These are phyloP conservation scores for Triops cancriformis DNA, from an alignment of 1,140 invertebrate species.

Conservation along the genomic window DNA sequence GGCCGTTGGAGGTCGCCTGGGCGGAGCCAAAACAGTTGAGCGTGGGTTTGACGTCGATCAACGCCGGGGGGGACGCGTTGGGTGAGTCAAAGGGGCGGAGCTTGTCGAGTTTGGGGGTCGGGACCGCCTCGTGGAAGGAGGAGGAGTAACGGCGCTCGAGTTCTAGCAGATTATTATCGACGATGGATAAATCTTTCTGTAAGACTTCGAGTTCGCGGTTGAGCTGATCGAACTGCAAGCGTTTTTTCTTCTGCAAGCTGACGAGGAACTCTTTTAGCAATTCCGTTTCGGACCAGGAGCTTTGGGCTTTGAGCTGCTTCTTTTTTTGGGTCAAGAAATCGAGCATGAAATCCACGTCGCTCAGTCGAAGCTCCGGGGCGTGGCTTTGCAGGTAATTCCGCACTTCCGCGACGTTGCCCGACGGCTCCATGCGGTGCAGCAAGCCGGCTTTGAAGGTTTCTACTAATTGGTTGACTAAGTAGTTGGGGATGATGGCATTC, in stretches of 20 bases:
- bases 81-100: neutral
- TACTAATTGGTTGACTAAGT: constrained; percentile 73
- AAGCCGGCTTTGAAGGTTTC: constrained; percentile 54
- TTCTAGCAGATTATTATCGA: constrained; percentile 42
- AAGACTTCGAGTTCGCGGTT: constrained; percentile 66
- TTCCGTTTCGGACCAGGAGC: constrained; percentile 63
- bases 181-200: constrained; percentile 69
- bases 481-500: constrained; percentile 75
- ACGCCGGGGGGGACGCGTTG: too few species aligned
- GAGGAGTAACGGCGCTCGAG: neutral
- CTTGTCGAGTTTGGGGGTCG: neutral
- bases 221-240: constrained; percentile 58
- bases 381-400: constrained; percentile 42
- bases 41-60: too few species aligned
- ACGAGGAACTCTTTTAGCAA: constrained; percentile 76
- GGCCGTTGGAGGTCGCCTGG: neutral
- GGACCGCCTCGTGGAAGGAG: neutral
- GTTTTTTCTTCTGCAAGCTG: constrained; percentile 63
- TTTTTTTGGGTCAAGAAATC: constrained; percentile 69
- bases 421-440: constrained; percentile 27
- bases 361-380: constrained; percentile 35
- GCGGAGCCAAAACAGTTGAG: constrained; percentile 17
- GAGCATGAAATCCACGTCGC: constrained; percentile 60
- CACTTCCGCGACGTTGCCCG: constrained; percentile 45
- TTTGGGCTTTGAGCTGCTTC: constrained; percentile 68